These are phyloP conservation scores for Ceratoteleas bidentatus DNA, from an alignment of 1,140 invertebrate genomes.

Conservation along the genomic window DNA sequence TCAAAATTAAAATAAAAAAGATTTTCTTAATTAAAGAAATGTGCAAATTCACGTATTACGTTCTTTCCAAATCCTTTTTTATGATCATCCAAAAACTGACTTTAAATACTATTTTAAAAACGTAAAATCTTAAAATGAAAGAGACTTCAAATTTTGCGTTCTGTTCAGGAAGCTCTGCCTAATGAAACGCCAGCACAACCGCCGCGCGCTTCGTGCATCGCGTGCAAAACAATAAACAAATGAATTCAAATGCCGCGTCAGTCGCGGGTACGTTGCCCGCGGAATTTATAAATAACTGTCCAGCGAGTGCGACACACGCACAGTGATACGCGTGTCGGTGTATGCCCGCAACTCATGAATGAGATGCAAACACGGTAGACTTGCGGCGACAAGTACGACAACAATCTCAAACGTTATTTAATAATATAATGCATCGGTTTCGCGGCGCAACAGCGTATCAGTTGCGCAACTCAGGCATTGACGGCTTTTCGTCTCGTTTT, in stretches of 20 bases:
- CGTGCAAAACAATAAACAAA: constrained; percentile 32
- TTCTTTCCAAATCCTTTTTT: too few relatives aligned
- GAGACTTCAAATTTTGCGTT: too few relatives aligned
- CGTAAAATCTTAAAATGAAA: too few relatives aligned
- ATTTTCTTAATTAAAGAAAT: too few relatives aligned
- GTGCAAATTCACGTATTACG: too few relatives aligned
- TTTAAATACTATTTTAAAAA: too few relatives aligned
- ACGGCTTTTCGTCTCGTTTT: too few relatives aligned
- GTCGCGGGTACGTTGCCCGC: constrained; percentile 23
- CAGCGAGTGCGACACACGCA: neutral
- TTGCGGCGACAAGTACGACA: constrained; percentile 10
- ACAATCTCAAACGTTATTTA: constrained; percentile 33
- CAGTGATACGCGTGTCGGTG: constrained; percentile 4
- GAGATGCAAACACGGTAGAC: constrained; percentile 24
- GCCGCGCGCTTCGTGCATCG: constrained; percentile 7
- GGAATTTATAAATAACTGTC: constrained; percentile 43
- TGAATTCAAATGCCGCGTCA: constrained; percentile 29
- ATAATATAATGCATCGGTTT: constrained; percentile 37
- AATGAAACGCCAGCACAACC: neutral
- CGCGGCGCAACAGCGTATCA: constrained; percentile 29
- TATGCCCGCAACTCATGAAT: constrained; percentile 42
- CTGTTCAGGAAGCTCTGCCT: neutral
- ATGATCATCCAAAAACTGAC: too few relatives aligned
- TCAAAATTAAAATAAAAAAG: too few relatives aligned
- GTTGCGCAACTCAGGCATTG: too few relatives aligned